Base-by-base conservation (phyloP, 2,797 vertebrate genomes). In the Ambastaia sidthimunki region DNA sequence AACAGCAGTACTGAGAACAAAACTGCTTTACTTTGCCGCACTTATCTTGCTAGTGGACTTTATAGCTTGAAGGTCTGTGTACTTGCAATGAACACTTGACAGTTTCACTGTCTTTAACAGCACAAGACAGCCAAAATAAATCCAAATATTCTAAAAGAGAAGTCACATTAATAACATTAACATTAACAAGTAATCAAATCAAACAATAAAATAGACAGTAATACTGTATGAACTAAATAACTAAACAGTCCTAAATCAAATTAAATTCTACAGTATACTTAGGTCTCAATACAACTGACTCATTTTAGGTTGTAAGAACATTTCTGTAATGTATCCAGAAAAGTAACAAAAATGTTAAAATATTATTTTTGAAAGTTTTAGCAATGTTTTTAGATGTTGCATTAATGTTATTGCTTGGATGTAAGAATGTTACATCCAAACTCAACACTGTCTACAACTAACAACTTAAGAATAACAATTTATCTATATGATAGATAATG, bases 81-180 rank as follows among this genome's bases (percentile, higher is more conserved):
- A 65, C 34, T 25, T 50, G 52, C 25, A 68, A 47, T 47, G 28
- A 28, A 28, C 28, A 28, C 28, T 28, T 28, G 28, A 28, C 28
- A 21, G 23, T 37, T 48, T 31, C 23, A 23, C 12, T 60, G 25
- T 60, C 23, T 28, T 54, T 44, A 71, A 21, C 11, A 57, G 19
- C 31, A 79, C 19, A 71, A 41, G 44, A 4, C 0, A 31, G 1
- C 31, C 13, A 55, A 65, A 79, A 16, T 9, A 2, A 34, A 34
- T 60, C 59, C 6, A 44, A 15, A 65, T 65, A n/a, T 71, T 54
- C 25, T 13, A 69, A 69, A 31, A 62, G 67, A 78, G 60, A 71
- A 71, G 19, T 28, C 7, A 55, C n/a, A 10, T 10, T 4, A 37
- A 37, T 28, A 28, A 28, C 28, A 28, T 37, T 37, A 37, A 37